phyloP scores from a whole-genome alignment of 2,888 invertebrate genomes.

The Trissolcus japonicus region DNA sequence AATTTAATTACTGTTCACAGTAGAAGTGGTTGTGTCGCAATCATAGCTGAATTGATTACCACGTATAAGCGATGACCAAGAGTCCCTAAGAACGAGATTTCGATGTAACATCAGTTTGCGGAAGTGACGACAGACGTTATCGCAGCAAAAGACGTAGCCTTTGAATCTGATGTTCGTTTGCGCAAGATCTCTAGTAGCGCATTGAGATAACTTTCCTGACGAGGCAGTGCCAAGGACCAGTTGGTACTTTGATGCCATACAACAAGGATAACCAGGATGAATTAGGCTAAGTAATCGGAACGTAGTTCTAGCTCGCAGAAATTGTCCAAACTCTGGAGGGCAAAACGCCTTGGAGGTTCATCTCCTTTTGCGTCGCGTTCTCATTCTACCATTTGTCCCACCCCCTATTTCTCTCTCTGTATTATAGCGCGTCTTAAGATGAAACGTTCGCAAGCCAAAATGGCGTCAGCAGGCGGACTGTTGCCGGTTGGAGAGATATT shows the following conservation, averaged over 20 bases:
- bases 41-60: slow-evolving; percentile 26
- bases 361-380: slow-evolving; percentile 61
- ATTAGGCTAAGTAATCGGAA: slow-evolving; percentile 75
- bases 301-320: slow-evolving; percentile 66
- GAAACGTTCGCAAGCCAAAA: slow-evolving; percentile 71
- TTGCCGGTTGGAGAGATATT: slow-evolving; percentile 68
- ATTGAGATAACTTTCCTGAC: slow-evolving; percentile 63
- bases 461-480: slow-evolving; percentile 63
- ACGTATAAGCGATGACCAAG: slow-evolving; percentile 28
- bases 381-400: slow-evolving; percentile 58
- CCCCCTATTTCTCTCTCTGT: slow-evolving; percentile 59
- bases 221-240: slow-evolving; percentile 60
- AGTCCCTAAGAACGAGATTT: slow-evolving; percentile 43
- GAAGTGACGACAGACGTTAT: slow-evolving; percentile 55
- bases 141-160: slow-evolving; percentile 58
- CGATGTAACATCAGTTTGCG: slow-evolving; percentile 50
- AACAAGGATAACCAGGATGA: slow-evolving; percentile 64
- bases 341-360: slow-evolving; percentile 69
- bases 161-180: slow-evolving; percentile 61
- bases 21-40: too few relatives aligned
- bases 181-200: slow-evolving; percentile 52
- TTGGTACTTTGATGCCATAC: slow-evolving; percentile 60
- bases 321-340: slow-evolving; percentile 71
- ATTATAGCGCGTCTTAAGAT: slow-evolving; percentile 64
- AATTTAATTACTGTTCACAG: too few relatives aligned